Evolutionary conservation across 2,888 invertebrate genomes (phyloP), one percentile per base, ranked within the genome.

Genomic region (Hydroisotoma schaefferi): DNA sequence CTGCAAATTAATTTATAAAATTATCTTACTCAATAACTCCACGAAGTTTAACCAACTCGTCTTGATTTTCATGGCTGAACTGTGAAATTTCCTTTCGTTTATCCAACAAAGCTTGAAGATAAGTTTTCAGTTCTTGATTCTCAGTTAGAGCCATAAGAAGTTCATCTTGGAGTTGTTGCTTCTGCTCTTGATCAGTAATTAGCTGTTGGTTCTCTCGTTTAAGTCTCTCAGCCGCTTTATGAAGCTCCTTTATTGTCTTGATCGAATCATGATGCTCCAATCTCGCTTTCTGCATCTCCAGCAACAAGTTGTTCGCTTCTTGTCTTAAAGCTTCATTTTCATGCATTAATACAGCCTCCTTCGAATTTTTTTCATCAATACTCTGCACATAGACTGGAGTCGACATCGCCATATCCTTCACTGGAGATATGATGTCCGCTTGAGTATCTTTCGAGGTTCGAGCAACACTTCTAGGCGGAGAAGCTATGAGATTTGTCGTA

Each of bases 11-110:
- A 48, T 33, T 33, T 33, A 15, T 33, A 33, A 4, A 40, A 40
- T n/a, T n/a, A 10, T 33, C 61, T 63, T 59, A 68, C 68, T 62
- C 58, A 12, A 68, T 58, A 15, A 64, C 59, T 26, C 63, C 58
- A 10, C 61, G 26, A 44, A 68, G 55, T 52, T 63, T 61, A 33
- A 23, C 38, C 20, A 68, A 57, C n/a, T 68, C 57, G 8, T 54
- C 51, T 37, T 56, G 52, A 15, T 65, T 53, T 4, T 55, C 53
- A 38, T 57, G 51, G 20, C 38, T 37, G 2, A 52, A 44, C 20
- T 23, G 5, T 25, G 23, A 47, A 12, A 40, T 22, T 25, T 37
- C 44, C 1, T 57, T 49, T 43, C 54, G 44, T 44, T 62, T 57
- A 8, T 44, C 25, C 40, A 59, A 26, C 10, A 68, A 23, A 12